These are phyloP conservation scores for Donacobius atricapilla DNA, from an alignment of 2,113 vertebrate genomes.

Conservation along the genomic window DNA sequence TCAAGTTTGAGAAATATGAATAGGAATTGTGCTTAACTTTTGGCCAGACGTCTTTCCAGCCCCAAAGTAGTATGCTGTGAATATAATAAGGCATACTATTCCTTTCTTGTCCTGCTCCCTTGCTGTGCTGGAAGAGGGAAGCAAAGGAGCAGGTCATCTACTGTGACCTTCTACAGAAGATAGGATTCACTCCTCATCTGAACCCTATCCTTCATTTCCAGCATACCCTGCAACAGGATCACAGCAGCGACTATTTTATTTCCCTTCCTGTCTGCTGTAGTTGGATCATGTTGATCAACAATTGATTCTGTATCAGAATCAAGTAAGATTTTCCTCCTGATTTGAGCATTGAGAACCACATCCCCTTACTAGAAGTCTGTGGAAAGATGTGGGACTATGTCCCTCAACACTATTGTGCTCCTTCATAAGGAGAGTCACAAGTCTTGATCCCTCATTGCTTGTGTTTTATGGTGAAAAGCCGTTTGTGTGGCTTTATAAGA, in stretches of 20 bases:
- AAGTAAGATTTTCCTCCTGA: background rate
- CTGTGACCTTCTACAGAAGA: background rate
- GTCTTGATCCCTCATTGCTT: background rate
- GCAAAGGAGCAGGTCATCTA: background rate
- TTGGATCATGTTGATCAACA: background rate
- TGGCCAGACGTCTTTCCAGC: background rate
- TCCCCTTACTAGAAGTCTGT: background rate
- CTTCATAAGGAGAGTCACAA: background rate
- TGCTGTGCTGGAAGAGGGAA: background rate
- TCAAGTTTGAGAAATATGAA: background rate
- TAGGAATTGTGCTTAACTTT: background rate
- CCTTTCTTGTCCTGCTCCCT: background rate
- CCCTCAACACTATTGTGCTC: background rate
- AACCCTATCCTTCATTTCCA: background rate
- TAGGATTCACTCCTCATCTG: background rate
- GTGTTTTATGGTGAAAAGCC: background rate
- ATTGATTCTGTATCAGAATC: background rate
- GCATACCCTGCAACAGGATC: background rate
- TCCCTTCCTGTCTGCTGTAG: background rate
- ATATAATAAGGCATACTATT: background rate
- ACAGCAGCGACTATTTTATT: background rate
- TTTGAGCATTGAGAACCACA: background rate
- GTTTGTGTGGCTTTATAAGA: background rate
- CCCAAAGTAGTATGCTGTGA: background rate
- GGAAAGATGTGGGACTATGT: background rate